Conservation (phyloP, 2,888 invertebrate species). For the Coelopa pilipes region DNA sequence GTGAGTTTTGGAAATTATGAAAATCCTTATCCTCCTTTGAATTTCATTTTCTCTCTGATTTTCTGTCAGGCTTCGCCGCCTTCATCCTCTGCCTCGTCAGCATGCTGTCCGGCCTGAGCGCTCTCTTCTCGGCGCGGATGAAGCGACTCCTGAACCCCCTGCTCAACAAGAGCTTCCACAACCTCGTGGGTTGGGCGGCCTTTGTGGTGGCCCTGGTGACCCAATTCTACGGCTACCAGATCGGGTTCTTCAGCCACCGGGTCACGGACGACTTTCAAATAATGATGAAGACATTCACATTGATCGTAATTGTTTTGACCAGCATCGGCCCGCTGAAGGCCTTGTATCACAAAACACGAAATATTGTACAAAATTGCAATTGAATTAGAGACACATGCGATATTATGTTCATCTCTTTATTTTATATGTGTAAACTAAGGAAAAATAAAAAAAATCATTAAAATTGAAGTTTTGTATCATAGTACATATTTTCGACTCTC, state of each 20-base stretch:
- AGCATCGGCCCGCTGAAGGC: constrained; percentile 56
- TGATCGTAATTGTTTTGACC: constrained; percentile 54
- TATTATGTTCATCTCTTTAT: too few species aligned
- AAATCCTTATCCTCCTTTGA: too few species aligned
- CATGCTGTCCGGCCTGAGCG: constrained; percentile 54
- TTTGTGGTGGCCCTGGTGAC: constrained; percentile 57
- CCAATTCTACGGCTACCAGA: constrained; percentile 60
- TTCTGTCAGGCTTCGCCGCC: constrained; percentile 54
- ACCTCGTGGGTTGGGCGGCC: constrained; percentile 53
- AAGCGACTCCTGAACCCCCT: constrained; percentile 50
- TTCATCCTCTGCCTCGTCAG: constrained; percentile 56
- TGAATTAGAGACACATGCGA: too few species aligned
- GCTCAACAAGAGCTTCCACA: constrained; percentile 58
- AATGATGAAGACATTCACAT: constrained; percentile 53
- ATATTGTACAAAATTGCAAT: too few species aligned
- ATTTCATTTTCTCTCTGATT: constrained; percentile 15
- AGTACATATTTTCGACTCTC: too few species aligned
- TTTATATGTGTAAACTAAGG: too few species aligned
- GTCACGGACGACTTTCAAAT: constrained; percentile 49
- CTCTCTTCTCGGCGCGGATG: constrained; percentile 49
- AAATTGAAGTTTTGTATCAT: too few species aligned
- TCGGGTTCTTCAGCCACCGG: constrained; percentile 50
- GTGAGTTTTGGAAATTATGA: constrained; percentile 33
- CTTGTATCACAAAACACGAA: constrained; percentile 49
- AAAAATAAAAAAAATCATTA: too few species aligned